Conservation (phyloP, 2,113 vertebrate species). For the Vidua chalybeata region DNA sequence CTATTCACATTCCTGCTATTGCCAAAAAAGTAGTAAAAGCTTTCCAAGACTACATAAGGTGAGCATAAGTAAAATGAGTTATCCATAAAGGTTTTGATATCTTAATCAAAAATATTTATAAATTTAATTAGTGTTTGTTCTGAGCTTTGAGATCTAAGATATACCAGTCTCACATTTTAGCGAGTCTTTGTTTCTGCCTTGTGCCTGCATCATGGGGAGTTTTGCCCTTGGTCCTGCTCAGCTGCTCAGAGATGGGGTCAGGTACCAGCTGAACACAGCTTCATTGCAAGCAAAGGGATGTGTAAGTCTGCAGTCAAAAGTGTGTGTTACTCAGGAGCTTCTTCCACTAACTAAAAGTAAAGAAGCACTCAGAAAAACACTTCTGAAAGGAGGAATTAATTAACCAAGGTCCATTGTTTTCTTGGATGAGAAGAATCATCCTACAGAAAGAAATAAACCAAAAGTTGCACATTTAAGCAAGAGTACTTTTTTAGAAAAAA, state of each 20-base stretch:
- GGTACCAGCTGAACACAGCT: not conserved
- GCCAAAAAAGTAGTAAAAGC: conserved; percentile 86
- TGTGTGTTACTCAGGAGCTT: not conserved
- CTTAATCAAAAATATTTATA: not conserved
- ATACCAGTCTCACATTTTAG: not conserved
- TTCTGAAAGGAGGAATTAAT: not conserved
- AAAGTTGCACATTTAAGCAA: not conserved
- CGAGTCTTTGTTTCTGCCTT: not conserved
- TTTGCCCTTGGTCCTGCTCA: not conserved
- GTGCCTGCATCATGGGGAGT: not conserved
- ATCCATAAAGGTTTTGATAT: not conserved
- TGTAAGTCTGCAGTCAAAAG: not conserved
- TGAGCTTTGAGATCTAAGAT: not conserved
- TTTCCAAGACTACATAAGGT: conserved; percentile 97
- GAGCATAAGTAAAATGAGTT: conserved; percentile 33
- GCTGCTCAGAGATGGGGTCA: not conserved
- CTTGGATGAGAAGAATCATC: not conserved
- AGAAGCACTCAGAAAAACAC: not conserved
- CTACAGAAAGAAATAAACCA: not conserved
- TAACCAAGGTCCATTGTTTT: not conserved
- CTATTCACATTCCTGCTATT: conserved; percentile 84
- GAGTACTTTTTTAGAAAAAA: not conserved
- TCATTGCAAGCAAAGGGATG: not conserved
- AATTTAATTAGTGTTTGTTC: not conserved
- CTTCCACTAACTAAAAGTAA: not conserved